These are phyloP conservation scores for Neolamprologus variostigma DNA, from an alignment of 2,113 vertebrate genomes.

Conservation along the genomic window DNA sequence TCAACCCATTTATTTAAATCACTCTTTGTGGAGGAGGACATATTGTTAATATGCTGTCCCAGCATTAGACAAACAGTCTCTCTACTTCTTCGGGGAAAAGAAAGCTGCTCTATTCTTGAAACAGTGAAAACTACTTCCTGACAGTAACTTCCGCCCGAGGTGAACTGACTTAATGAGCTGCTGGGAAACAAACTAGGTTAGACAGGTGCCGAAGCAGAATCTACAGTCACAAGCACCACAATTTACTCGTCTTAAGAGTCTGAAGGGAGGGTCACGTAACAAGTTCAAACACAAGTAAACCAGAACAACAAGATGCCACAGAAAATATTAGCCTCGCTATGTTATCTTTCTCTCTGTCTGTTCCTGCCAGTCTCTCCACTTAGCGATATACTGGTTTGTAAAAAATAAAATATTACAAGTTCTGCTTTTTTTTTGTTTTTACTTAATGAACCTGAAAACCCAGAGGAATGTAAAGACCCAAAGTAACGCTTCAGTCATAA, in stretches of 20 bases:
- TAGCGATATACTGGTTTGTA: neutral
- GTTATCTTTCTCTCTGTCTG: neutral
- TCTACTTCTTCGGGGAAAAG: neutral
- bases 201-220: neutral
- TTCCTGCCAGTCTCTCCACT: slow-evolving; percentile 8
- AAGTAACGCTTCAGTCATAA: slow-evolving; percentile 16
- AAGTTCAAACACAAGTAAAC: neutral
- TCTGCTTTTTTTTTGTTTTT: neutral
- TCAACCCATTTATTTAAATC: neutral
- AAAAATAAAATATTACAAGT: neutral
- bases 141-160: neutral
- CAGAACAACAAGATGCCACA: neutral
- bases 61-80: neutral
- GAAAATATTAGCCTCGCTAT: neutral
- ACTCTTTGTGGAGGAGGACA: neutral
- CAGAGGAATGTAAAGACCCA: neutral
- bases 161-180: neutral
- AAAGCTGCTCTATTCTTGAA: neutral
- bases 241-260: neutral
- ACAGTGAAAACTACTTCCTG: neutral
- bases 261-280: neutral
- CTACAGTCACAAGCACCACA: neutral
- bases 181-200: neutral
- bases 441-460: neutral
- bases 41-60: neutral